These are phyloP conservation scores for Aptenodytes patagonicus DNA, from an alignment of 2,113 vertebrate species.

Conservation along the genomic window DNA sequence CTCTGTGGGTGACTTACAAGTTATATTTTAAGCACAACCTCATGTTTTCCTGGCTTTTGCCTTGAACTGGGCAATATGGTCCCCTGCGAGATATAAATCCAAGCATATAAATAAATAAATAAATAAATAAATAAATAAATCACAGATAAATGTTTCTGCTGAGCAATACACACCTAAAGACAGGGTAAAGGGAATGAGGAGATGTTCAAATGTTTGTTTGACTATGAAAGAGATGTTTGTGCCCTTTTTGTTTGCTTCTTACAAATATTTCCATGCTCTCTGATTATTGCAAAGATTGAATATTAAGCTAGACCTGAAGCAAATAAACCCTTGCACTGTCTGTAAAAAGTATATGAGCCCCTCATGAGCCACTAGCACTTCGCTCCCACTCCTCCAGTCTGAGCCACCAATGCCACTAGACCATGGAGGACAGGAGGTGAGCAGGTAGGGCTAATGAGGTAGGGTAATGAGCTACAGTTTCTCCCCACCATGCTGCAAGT, in stretches of 20 bases:
- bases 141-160: neutral
- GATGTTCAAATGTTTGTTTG: neutral
- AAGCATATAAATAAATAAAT: neutral
- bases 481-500: neutral
- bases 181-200: neutral
- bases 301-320: neutral
- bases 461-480: neutral
- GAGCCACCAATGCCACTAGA: neutral
- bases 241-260: neutral
- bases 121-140: neutral
- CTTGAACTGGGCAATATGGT: neutral
- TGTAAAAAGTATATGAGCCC: neutral
- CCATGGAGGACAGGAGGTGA: neutral
- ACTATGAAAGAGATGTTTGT: neutral
- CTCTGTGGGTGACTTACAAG: constrained; percentile 3
- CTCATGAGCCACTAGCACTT: neutral
- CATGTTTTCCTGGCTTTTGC: constrained; percentile 38
- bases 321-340: neutral
- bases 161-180: neutral
- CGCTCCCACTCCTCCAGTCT: neutral
- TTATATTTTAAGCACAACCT: constrained; percentile 27
- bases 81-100: neutral
- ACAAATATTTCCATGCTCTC: neutral
- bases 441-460: neutral
- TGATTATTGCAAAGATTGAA: neutral